Evolutionary conservation across 1,140 invertebrate genomes (phyloP).

Genomic region (Anoplophora glabripennis): DNA sequence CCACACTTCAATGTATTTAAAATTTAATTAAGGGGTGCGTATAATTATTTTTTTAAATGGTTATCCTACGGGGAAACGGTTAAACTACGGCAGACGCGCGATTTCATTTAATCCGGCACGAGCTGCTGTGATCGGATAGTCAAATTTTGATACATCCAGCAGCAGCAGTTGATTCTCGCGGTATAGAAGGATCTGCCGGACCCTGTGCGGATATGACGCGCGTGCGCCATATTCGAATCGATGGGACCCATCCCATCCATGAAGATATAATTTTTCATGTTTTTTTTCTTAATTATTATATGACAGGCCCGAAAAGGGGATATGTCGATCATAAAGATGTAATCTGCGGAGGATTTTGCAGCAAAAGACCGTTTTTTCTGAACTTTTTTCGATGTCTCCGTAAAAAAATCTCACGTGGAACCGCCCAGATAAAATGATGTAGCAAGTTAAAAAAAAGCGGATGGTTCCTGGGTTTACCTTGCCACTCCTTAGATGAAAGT

Average conservation of each 20-base stretch:
- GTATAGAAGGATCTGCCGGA: conserved; percentile 23
- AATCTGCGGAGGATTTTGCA: conserved; percentile 1
- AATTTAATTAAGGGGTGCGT: no score
- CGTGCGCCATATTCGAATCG: conserved; percentile 31
- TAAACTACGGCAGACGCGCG: conserved; percentile 16
- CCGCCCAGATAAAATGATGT: no score
- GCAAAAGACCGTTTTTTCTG: conserved; percentile 5
- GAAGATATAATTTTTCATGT: conserved; percentile 32
- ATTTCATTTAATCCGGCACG: conserved; percentile 5
- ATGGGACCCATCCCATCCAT: conserved; percentile 39
- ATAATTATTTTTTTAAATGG: no score
- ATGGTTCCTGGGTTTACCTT: no score
- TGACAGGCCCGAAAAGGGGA: neutral
- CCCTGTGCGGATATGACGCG: conserved; percentile 29
- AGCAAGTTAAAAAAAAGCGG: no score
- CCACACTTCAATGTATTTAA: no score
- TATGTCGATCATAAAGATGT: neutral
- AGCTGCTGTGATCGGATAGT: neutral
- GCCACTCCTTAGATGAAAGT: no score
- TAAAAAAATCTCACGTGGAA: no score
- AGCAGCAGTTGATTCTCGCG: conserved; percentile 26
- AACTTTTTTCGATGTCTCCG: neutral
- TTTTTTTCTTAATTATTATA: conserved; percentile 19
- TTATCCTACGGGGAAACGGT: neutral
- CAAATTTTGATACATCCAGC: conserved; percentile 22